Base-by-base conservation (phyloP, 1,140 invertebrate genomes). In the Sycophila sp. region DNA sequence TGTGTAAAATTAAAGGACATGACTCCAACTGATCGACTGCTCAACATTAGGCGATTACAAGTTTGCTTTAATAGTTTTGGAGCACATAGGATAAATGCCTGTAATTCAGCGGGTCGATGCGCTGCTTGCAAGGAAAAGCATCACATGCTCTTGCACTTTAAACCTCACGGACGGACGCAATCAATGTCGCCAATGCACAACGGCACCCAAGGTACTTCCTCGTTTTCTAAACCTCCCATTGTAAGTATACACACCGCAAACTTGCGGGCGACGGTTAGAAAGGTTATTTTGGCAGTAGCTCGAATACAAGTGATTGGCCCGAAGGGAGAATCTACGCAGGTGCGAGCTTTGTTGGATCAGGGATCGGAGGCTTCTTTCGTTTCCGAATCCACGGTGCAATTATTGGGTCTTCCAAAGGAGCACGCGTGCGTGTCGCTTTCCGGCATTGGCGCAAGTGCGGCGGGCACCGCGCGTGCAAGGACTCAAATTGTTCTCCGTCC, bases 61-160 rank as follows among this genome's bases (percentile, higher is more conserved):
- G 15, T 68, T 13, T 68, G 71, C n/a, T 72, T 72, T 32, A 72
- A 67, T 63, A 68, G 71, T n/a, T 34, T 72, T 10, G 58, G 56
- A 10, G 8, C 4, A 2, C 71, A 72, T 49, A 30, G 19, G 10
- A 6, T 6, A 5, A 24, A 17, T 1, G 36, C n/a, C 1, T 72
- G 71, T 19, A 24, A 15, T 8, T 62, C 71, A 15, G 26, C 26
- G 13, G 17, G 42, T 4, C 38, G 64, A 4, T 72, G 64, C 58
- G n/a, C 11, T 2, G 24, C 11, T 7, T 66, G 63, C 28, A 19
- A 26, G 6, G 47, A 45, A 10, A 66, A 55, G 36, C 63, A 66
- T n/a, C 63, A 66, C 22, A 32, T 34, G 1, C n/a, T 55, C 2
- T 13, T 66, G 10, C 63, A 66, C 17, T 36, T 49, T 22, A 1